Evolutionary conservation across 64 coral and sea anemone genomes (phyloP), one percentile per base, ranked within the genome.

Genomic region (Cladopsammia gracilis): DNA sequence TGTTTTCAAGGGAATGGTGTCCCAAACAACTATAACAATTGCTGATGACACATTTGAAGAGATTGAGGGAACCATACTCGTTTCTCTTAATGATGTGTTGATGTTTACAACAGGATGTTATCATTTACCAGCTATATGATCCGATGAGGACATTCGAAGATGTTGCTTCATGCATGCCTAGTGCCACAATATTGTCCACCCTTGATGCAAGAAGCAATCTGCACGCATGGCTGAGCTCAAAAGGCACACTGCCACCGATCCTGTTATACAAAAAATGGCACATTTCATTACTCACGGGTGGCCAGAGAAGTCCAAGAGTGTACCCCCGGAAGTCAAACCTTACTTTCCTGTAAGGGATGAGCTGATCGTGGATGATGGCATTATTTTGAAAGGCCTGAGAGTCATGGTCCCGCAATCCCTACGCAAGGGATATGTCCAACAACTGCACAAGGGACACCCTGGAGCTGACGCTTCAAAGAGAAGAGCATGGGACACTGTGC

Each of bases 1-100:
- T 85, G 81, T 85, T 25, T 76, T 51, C 46, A 76, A 14, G 73
- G 42, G 73, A 76, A 76, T 49, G 72, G 72, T 75, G 46, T 75
- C 72, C 72, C 34, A 75, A 75, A 48, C 72, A 3, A 75, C 42
- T 75, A 75, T 65, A 13, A 65, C 62, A 65, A 65, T 65, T 65
- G 62, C 15, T 65, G 62, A 65, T 75, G 45, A 75, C 12, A 50
- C 42, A 75, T 75, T 75, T 75, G 42, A 48, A 43, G 72, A 75
- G 72, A 75, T 15, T 64, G 58, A 84, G 64, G 47, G 57, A 19
- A 48, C 42, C 47, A 78, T 47, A 10, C 0, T 78, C 34, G 10
- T 78, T 52, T 18, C 76, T 52, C 76, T 78, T 78, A n/a, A 56
- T 22, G 48, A 52, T 52, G 48, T 49, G n/a, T 34, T 65, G 1